phyloP scores from a whole-genome alignment of 2,113 vertebrate species.

The Sylvilagus bachmani region DNA sequence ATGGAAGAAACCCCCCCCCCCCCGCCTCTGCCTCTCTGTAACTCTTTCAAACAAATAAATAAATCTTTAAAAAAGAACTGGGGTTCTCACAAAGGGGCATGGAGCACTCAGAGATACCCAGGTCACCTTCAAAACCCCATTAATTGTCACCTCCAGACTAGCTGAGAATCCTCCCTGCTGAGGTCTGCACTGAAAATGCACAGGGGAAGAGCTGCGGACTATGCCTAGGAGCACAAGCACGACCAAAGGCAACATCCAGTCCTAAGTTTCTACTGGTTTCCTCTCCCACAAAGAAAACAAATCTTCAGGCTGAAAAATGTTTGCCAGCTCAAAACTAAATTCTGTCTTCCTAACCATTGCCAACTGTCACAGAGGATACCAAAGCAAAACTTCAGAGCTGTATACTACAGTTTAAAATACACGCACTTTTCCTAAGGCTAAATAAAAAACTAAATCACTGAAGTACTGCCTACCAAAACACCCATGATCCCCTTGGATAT shows the following conservation, averaged over 20 bases:
- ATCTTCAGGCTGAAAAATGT: not conserved
- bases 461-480: not conserved
- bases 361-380: constrained; percentile 3
- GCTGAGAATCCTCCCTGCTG: not conserved
- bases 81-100: not conserved
- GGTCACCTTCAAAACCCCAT: not conserved
- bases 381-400: not conserved
- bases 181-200: too few species aligned
- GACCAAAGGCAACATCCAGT: not conserved
- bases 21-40: too few species aligned
- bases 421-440: not conserved
- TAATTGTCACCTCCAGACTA: not conserved
- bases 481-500: not conserved
- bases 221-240: too few species aligned
- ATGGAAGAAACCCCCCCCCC: too few species aligned
- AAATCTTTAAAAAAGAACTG: too few species aligned
- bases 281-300: not conserved
- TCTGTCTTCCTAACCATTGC: not conserved
- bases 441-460: constrained; percentile 33
- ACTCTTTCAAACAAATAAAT: too few species aligned
- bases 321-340: not conserved
- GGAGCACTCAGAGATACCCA: not conserved
- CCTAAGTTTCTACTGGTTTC: not conserved
- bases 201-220: not conserved
- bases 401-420: not conserved